These are phyloP conservation scores for Sinotaia quadrata DNA, from an alignment of 2,888 invertebrate genomes.

Conservation along the genomic window DNA sequence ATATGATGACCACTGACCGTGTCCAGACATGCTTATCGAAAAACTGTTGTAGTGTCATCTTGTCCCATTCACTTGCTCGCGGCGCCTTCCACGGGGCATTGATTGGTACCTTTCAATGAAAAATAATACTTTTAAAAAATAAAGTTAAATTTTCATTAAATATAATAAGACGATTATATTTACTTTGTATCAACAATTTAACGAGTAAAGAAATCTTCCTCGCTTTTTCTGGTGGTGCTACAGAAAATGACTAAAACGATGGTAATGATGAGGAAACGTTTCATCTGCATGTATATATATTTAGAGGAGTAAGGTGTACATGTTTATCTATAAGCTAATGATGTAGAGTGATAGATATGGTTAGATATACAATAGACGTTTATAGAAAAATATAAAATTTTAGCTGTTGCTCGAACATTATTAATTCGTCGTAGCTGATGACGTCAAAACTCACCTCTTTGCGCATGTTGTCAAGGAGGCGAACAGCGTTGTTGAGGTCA, in stretches of 20 bases:
- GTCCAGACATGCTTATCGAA: conserved; percentile 63
- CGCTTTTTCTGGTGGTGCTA: too few species aligned
- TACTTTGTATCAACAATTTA: too few species aligned
- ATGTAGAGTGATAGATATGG: not conserved
- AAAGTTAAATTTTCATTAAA: too few species aligned
- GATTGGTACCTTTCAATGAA: conserved; percentile 50
- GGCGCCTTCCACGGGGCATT: conserved; percentile 68
- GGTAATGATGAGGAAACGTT: too few species aligned
- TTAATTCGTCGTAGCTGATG: not conserved
- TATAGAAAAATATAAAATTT: not conserved
- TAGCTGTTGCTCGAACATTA: not conserved
- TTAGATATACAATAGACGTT: not conserved
- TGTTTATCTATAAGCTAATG: not conserved
- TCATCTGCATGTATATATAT: too few species aligned
- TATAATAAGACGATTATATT: too few species aligned
- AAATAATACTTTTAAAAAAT: not conserved
- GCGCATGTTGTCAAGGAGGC: conserved; percentile 69
- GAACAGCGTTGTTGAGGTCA: conserved; percentile 64
- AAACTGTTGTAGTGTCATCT: conserved; percentile 65
- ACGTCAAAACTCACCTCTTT: conserved; percentile 48
- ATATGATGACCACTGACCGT: conserved; percentile 45
- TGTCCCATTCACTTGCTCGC: conserved; percentile 67
- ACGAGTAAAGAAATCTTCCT: too few species aligned
- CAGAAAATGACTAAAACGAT: too few species aligned
- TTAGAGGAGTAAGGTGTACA: not conserved